Conservation (phyloP, 2,888 invertebrate species). For the Agrochola lychnidis region DNA sequence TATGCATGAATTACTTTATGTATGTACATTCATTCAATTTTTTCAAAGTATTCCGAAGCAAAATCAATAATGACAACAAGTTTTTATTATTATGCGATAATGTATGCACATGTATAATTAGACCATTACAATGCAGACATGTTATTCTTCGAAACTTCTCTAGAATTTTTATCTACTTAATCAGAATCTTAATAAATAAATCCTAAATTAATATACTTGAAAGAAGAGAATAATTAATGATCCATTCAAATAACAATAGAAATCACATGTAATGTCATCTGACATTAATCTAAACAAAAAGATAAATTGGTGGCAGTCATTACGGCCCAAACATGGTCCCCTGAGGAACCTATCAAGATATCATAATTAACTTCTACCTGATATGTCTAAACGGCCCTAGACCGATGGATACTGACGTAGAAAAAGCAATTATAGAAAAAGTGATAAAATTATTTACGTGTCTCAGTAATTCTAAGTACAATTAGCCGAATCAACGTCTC, state of each 20-base stretch:
- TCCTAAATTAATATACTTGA: conserved; percentile 7
- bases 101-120: conserved; percentile 23
- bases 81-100: conserved; percentile 21
- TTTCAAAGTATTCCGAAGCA: conserved; percentile 17
- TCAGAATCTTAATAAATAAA: conserved; percentile 14
- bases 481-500: conserved; percentile 52
- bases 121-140: conserved; percentile 18
- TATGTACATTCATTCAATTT: conserved; percentile 43
- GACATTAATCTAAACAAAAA: conserved; percentile 20
- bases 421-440: conserved; percentile 22
- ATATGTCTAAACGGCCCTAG: conserved; percentile 8
- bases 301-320: conserved; percentile 9
- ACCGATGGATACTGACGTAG: conserved; percentile 11
- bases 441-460: conserved; percentile 37
- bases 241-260: conserved; percentile 17
- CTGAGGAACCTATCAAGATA: conserved; percentile 28
- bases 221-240: conserved; percentile 14
- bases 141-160: not conserved
- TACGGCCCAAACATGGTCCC: conserved; percentile 29
- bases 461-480: conserved; percentile 30
- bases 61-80: conserved; percentile 42
- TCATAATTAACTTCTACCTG: conserved; percentile 11
- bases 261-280: conserved; percentile 9
- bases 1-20: conserved; percentile 41
- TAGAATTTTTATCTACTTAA: conserved; percentile 3